Base-by-base conservation (phyloP, 1,140 invertebrate genomes). In the Pteromalus puparum region DNA sequence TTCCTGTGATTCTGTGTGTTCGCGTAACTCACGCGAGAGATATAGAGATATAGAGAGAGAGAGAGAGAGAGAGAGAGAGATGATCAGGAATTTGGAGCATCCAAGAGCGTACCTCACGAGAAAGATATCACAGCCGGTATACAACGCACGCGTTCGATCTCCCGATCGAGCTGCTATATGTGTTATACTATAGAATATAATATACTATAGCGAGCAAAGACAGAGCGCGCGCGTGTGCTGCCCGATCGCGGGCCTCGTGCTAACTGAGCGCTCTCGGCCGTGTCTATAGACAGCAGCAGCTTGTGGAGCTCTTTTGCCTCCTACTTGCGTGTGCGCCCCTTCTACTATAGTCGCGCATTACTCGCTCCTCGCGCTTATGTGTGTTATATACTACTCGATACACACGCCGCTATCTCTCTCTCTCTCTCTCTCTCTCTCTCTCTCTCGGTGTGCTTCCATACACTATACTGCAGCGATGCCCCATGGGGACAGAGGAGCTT, bases 241-340 rank as follows among this genome's bases (percentile, higher is more conserved):
- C 89, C 87, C 89, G 91, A 90, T 90, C 90, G 90, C 91, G 90
- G 88, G 91, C 91, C 90, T 92, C 91, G 88, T 91, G 90, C 89
- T 90, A 90, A 92, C 91, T 92, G 91, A 92, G 87, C 83, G 72
- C 86, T 85, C 86, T 61, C 81, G 84, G 85, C 89, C 88, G 67
- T n/a, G 24, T 70, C 67, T 70, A 70, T 70, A 70, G 67, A 26
- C 87, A 87, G 84, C 74, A 77, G 21, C 67, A 26, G 75, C 70
- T n/a, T n/a, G n/a, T n/a, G 28, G 75, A 53, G 65, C 75, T 77
- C 75, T 24, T 82, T 80, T 61, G 53, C 53, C 53, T 61, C 53
- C 53, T 61, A 61, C 53, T 61, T 61, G 30, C 30, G 34, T 34
- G 30, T 34, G 28, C 73, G 73, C 26, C 73, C 26, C 68, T 72